Conservation (phyloP, 2,113 vertebrate genomes). For the Gallinago paraguaiae region DNA sequence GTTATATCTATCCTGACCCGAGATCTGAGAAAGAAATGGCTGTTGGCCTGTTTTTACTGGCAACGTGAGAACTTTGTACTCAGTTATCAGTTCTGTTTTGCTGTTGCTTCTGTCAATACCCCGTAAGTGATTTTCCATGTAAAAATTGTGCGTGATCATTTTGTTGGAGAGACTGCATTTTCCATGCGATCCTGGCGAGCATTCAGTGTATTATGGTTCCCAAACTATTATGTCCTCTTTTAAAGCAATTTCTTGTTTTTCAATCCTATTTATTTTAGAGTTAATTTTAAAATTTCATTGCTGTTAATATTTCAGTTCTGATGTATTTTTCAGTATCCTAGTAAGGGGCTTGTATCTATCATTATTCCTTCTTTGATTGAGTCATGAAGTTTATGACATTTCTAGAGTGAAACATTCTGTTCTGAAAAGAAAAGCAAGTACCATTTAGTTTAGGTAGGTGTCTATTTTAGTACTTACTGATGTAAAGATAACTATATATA, state of each 20-base stretch:
- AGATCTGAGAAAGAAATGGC: not conserved
- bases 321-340: not conserved
- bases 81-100: not conserved
- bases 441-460: not conserved
- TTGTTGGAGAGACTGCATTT: not conserved
- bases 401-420: not conserved
- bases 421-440: not conserved
- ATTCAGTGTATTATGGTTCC: not conserved
- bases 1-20: not conserved
- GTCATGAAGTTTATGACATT: not conserved
- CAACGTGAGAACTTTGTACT: not conserved
- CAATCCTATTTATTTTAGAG: not conserved
- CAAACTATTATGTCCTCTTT: not conserved
- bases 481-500: not conserved
- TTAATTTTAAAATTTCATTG: not conserved
- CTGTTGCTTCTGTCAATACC: not conserved
- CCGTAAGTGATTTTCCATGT: not conserved
- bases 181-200: not conserved
- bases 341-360: not conserved
- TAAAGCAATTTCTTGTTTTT: not conserved
- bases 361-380: not conserved
- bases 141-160: not conserved
- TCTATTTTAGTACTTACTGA: not conserved
- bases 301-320: not conserved
- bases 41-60: not conserved